Percentiles rank a stretch among this genome's conserved stretches.
Conservation (phyloP, 1,140 invertebrate genomes). For the Diachasmimorpha longicaudata region DNA sequence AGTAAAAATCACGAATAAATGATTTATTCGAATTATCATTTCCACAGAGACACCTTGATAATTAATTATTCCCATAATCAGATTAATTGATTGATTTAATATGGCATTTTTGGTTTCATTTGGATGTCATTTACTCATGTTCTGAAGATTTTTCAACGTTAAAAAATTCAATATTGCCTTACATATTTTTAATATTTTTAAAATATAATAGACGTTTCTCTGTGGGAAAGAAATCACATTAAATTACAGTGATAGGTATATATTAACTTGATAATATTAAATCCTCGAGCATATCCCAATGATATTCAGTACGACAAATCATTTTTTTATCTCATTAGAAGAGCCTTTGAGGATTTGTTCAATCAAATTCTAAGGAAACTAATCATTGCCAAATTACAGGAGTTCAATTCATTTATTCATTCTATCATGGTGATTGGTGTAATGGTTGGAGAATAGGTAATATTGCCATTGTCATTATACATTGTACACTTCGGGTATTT, state of each 20-base stretch:
- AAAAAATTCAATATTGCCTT: background rate
- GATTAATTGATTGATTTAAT: background rate
- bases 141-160: background rate
- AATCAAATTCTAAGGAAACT: background rate
- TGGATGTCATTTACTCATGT: background rate
- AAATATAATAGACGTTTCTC: background rate
- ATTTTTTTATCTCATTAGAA: background rate
- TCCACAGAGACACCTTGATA: background rate
- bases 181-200: background rate
- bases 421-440: background rate
- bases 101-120: background rate
- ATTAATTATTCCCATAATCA: background rate
- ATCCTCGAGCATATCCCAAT: background rate
- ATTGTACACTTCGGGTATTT: conserved; percentile 53
- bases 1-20: background rate
- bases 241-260: background rate
- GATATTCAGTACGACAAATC: background rate
- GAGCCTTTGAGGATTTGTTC: background rate
- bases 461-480: conserved; percentile 53
- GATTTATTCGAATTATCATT: background rate
- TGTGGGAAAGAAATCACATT: background rate
- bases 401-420: background rate
- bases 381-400: background rate
- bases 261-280: background rate
- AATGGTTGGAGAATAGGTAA: background rate